Evolutionary conservation across 2,113 vertebrate species (phyloP).

Genomic region (Nycticebus coucang): DNA sequence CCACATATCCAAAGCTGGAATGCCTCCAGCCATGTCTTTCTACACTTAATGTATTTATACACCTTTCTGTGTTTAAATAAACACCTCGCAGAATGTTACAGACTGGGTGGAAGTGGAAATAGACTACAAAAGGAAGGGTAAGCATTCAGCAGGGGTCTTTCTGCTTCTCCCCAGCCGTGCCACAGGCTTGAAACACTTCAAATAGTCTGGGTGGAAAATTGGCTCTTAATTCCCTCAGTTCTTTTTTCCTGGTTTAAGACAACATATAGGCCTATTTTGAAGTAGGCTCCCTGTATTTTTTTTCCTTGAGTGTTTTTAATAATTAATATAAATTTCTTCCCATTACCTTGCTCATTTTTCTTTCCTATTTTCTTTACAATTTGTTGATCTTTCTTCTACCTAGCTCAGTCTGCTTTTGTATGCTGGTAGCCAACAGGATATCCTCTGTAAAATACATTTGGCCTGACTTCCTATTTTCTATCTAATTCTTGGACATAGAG

Average conservation of each 20-base stretch:
- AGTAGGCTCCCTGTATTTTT: background rate
- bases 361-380: background rate
- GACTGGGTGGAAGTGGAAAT: background rate
- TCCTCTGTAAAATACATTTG: background rate
- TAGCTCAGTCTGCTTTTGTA: background rate
- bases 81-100: background rate
- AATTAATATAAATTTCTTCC: background rate
- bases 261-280: background rate
- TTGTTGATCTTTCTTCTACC: background rate
- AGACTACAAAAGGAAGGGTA: background rate
- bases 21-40: background rate
- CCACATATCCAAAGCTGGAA: background rate
- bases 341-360: background rate
- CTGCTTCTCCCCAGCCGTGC: background rate
- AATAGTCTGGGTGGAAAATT: background rate
- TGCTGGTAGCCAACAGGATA: background rate
- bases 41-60: background rate
- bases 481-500: background rate
- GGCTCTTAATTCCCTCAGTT: background rate
- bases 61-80: background rate
- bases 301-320: background rate
- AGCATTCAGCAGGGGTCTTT: background rate
- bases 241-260: background rate
- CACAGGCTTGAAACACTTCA: background rate
- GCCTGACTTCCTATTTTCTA: background rate